These are phyloP conservation scores for Ranitomeya variabilis DNA, from an alignment of 2,113 vertebrate genomes.

Conservation along the genomic window DNA sequence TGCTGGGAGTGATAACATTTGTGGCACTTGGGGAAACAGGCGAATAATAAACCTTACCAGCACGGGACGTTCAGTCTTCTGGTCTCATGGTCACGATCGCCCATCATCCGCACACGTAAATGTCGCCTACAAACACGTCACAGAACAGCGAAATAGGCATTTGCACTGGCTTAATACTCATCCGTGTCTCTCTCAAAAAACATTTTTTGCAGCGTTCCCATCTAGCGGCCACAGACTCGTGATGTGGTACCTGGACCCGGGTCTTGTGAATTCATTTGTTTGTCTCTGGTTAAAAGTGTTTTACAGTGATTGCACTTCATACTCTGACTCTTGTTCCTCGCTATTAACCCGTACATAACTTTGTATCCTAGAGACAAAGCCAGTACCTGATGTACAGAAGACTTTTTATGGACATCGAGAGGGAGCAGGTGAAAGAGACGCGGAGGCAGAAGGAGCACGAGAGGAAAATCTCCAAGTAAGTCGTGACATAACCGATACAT, in stretches of 20 bases:
- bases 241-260: too few species aligned
- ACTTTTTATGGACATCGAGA: conserved; percentile 82
- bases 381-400: conserved; percentile 81
- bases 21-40: not conserved
- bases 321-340: not conserved
- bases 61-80: not conserved
- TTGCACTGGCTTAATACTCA: too few species aligned
- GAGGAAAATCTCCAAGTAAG: conserved; percentile 74
- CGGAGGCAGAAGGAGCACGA: conserved; percentile 75
- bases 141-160: too few species aligned
- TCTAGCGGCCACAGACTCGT: too few species aligned
- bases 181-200: too few species aligned
- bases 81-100: not conserved
- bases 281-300: too few species aligned
- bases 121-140: too few species aligned
- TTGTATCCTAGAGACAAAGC: conserved; percentile 72
- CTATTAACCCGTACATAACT: not conserved
- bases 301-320: too few species aligned
- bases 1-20: not conserved
- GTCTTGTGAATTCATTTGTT: too few species aligned
- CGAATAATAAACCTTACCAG: not conserved
- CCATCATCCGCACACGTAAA: too few species aligned
- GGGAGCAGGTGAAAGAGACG: conserved; percentile 82
- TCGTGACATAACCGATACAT: too few species aligned
- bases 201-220: too few species aligned